Conservation (phyloP, 2,113 vertebrate genomes). For the Notarius lentiginosus region DNA sequence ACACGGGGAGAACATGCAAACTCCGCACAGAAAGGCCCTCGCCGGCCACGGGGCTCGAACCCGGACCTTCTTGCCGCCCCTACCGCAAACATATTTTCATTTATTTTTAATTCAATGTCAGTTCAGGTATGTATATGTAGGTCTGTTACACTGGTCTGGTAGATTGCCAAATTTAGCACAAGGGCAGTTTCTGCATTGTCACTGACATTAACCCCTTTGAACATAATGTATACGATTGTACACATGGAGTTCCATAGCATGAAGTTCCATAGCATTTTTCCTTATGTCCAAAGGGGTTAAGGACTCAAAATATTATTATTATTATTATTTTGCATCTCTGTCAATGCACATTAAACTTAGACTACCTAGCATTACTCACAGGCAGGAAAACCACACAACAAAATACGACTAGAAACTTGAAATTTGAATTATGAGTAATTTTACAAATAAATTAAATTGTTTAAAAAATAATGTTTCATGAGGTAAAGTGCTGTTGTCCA, state of each 20-base stretch:
- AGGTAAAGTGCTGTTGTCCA: too few species aligned
- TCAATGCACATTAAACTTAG: background rate
- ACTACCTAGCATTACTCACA: background rate
- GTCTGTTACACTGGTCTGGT: background rate
- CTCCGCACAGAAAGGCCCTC: too few species aligned
- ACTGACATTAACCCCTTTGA: too few species aligned
- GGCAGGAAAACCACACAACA: background rate
- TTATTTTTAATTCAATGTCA: background rate
- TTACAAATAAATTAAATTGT: background rate
- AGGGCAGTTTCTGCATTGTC: background rate
- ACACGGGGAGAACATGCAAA: too few species aligned
- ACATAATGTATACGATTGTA: too few species aligned
- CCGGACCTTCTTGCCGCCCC: too few species aligned
- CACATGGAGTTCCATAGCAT: too few species aligned
- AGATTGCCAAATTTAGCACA: background rate
- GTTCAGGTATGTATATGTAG: background rate
- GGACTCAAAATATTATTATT: too few species aligned
- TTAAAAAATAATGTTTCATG: background rate
- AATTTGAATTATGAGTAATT: background rate
- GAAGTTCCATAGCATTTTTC: too few species aligned
- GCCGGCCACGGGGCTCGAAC: too few species aligned
- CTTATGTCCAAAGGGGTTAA: too few species aligned
- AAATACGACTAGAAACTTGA: background rate
- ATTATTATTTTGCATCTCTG: background rate
- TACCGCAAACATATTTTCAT: background rate